Evolutionary conservation across 53 echinoderm and acorn worm species (phyloP).

Genomic region (Temnopleurus reevesii): DNA sequence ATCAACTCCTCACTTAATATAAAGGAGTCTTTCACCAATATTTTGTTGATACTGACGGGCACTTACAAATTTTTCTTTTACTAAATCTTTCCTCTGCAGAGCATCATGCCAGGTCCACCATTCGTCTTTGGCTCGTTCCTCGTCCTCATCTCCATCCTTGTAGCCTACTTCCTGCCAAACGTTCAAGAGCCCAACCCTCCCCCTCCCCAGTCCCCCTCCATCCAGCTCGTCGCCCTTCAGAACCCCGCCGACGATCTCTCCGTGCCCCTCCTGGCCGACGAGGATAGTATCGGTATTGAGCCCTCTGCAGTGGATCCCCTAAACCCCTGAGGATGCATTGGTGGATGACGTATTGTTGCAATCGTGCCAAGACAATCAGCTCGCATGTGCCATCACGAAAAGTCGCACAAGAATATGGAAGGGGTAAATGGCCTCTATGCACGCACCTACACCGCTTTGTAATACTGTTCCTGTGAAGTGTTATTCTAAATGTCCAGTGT

Average conservation of each 20-base stretch:
- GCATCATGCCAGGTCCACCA: conserved; percentile 91
- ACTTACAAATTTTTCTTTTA: too few relatives aligned
- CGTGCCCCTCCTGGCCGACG: conserved; percentile 72
- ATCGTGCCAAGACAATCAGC: not conserved
- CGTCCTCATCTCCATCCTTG: conserved; percentile 85
- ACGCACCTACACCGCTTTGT: too few relatives aligned
- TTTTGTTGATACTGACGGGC: too few relatives aligned
- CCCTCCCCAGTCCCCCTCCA: conserved; percentile 53
- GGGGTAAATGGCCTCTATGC: too few relatives aligned
- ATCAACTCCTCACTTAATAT: too few relatives aligned
- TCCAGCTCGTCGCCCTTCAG: conserved; percentile 57
- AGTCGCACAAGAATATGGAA: too few relatives aligned
- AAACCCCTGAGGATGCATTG: conserved; percentile 67
- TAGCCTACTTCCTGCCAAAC: conserved; percentile 90
- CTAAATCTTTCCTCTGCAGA: conserved; percentile 15
- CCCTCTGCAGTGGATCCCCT: conserved; percentile 65
- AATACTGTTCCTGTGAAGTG: too few relatives aligned
- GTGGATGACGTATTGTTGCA: not conserved
- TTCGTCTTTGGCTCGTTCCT: conserved; percentile 92
- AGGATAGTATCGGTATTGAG: conserved; percentile 66
- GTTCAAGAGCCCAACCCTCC: conserved; percentile 39
- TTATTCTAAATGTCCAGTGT: too few relatives aligned
- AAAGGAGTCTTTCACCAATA: too few relatives aligned
- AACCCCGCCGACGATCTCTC: conserved; percentile 52
- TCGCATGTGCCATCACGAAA: not conserved